Evolutionary conservation across 1,140 invertebrate species (phyloP).

Genomic region (Ceratoteleas bidentatus): DNA sequence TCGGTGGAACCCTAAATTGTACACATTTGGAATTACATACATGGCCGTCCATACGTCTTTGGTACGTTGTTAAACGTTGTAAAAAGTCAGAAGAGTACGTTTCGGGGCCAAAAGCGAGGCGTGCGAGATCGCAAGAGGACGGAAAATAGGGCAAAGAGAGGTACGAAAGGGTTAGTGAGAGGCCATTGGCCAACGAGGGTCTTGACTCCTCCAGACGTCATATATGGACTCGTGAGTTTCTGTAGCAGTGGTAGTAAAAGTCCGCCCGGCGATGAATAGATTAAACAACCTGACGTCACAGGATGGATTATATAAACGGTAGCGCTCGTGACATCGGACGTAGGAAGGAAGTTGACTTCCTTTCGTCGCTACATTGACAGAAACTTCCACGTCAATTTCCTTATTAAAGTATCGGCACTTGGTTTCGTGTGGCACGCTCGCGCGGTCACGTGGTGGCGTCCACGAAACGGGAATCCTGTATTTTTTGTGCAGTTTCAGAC

Average conservation of each 20-base stretch:
- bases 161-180: slow-evolving; percentile 32
- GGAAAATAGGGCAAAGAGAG: slow-evolving; percentile 26
- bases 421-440: too few relatives aligned
- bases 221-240: slow-evolving; percentile 45
- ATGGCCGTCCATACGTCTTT: too few relatives aligned
- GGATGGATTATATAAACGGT: slow-evolving; percentile 73
- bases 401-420: slow-evolving; percentile 25
- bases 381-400: slow-evolving; percentile 41
- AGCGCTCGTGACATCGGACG: slow-evolving; percentile 64
- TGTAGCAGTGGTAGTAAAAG: slow-evolving; percentile 39
- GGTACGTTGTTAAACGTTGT: too few relatives aligned
- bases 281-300: slow-evolving; percentile 72
- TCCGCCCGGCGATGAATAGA: slow-evolving; percentile 66
- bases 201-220: slow-evolving; percentile 47
- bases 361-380: slow-evolving; percentile 58
- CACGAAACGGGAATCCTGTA: too few relatives aligned
- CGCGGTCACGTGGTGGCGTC: too few relatives aligned
- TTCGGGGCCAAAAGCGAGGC: too few relatives aligned
- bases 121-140: slow-evolving; percentile 1
- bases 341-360: slow-evolving; percentile 74
- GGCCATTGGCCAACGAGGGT: slow-evolving; percentile 41
- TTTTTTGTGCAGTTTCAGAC: too few relatives aligned
- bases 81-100: too few relatives aligned
- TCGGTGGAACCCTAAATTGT: too few relatives aligned
- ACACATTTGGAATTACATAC: too few relatives aligned